Conservation (phyloP, 2,888 invertebrate genomes). For the Epinotia demarniana region DNA sequence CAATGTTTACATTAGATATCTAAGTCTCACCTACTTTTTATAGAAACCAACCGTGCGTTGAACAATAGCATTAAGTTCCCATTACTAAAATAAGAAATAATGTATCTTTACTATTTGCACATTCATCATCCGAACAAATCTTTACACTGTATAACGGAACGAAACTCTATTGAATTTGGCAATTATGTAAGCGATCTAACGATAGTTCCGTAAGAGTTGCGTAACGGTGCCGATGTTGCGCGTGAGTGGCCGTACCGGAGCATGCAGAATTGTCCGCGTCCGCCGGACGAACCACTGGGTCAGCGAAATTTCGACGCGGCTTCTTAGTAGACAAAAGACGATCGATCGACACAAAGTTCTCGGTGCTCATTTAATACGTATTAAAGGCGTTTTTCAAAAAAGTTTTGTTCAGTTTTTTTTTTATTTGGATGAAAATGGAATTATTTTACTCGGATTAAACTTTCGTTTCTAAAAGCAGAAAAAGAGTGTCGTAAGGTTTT, state of each 20-base stretch:
- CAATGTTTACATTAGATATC: constrained; percentile 31
- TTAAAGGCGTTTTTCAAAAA: background rate
- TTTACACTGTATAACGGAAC: constrained; percentile 36
- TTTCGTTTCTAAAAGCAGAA: too few relatives aligned
- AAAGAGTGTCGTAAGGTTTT: too few relatives aligned
- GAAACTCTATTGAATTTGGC: constrained; percentile 47
- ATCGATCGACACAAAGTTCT: background rate
- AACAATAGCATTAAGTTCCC: constrained; percentile 37
- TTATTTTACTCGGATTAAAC: too few relatives aligned
- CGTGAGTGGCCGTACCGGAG: constrained; percentile 58
- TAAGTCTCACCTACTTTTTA: constrained; percentile 35
- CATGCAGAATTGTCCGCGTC: constrained; percentile 63
- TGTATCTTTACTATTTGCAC: constrained; percentile 32
- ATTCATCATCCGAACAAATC: constrained; percentile 39
- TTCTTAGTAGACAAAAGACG: constrained; percentile 34
- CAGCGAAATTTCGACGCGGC: constrained; percentile 61
- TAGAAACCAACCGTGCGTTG: constrained; percentile 6
- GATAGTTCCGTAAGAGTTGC: constrained; percentile 68
- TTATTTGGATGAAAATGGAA: too few relatives aligned
- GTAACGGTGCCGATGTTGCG: constrained; percentile 57
- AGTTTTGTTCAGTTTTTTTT: too few relatives aligned
- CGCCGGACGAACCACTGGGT: constrained; percentile 57
- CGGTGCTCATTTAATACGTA: background rate
- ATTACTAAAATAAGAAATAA: constrained; percentile 17
- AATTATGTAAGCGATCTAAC: constrained; percentile 60